phyloP scores from a whole-genome alignment of 2,888 invertebrate genomes.

The Drosophila siamana region DNA sequence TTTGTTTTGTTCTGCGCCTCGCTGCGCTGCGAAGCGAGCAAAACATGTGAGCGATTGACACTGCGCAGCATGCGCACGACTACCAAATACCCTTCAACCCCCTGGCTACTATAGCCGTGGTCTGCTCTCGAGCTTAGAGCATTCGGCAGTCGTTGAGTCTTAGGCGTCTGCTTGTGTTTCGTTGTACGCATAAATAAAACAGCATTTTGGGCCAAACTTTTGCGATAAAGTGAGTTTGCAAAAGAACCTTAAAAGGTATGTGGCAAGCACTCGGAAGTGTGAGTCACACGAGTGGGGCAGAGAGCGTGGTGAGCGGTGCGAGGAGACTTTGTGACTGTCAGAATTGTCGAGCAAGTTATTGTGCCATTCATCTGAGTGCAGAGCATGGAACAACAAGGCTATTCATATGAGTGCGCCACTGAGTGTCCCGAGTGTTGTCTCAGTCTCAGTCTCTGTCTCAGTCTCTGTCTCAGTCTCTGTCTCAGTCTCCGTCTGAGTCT shows the following conservation, averaged over 20 bases:
- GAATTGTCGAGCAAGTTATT: conserved; percentile 19
- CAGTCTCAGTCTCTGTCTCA: neutral
- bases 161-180: neutral
- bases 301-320: no score
- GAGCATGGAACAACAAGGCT: conserved; percentile 16
- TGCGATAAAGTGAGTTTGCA: conserved; percentile 22
- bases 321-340: conserved; percentile 8
- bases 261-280: neutral
- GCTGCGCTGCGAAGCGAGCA: conserved; percentile 20
- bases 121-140: neutral
- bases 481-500: conserved; percentile 12
- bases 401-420: conserved; percentile 24
- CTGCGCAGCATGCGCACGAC: neutral
- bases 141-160: neutral
- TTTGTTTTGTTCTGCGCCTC: conserved; percentile 23
- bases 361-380: conserved; percentile 3
- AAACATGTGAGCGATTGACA: conserved; percentile 20
- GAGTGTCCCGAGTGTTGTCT: neutral
- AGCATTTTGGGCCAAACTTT: conserved; percentile 19
- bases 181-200: conserved; percentile 17
- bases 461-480: neutral
- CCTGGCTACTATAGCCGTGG: no score
- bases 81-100: neutral
- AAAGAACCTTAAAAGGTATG: conserved; percentile 13
- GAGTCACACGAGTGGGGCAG: no score